Base-by-base conservation (phyloP, 2,888 invertebrate genomes). In the Tipula lateralis region DNA sequence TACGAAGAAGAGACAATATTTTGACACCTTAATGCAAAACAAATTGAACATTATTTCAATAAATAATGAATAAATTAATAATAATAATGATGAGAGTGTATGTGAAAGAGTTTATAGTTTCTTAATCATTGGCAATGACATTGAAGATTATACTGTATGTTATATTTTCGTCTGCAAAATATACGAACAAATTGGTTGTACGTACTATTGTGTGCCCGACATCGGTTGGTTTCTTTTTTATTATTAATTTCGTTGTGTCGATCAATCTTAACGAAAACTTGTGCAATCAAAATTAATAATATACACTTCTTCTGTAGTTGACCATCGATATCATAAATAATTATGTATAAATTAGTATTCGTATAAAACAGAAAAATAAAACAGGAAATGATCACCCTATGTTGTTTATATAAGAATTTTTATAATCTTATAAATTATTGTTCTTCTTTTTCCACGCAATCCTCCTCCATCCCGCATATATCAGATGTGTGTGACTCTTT, bases 391-490 rank as follows among this genome's bases (percentile, higher is more conserved):
- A 82, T 30, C 82, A 82, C 82, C 82, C 82, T 82, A 32, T 82
- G 32, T 29, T 82, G 82, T 82, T 82, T 66, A 66, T 66, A 66
- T 66, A 66, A 66, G 66, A 66, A 66, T 66, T 66, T 66, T 82
- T 82, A 30, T 82, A 82, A 30, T 82, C 30, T 29, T 82, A 30
- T 82, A 82, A 30, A 30, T 32, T 30, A 13, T 13, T 82, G 16
- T 82, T 82, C 30, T 82, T 82, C 66, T 66, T 82, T 30, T 30
- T 32, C 82, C 16, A 30, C 30, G 30, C 16, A 29, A 29, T 82
- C 82, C 82, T 82, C 82, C 82, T 82, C 82, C 82, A 82, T 82
- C 82, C 82, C 82, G 82, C 82, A 82, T 82, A 16, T 82, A 82
- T 66, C 66, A 66, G 66, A 66, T 66, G 66, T 66, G 32, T 82